phyloP scores from a whole-genome alignment of 2,797 vertebrate species.

The Anguilla megastoma region DNA sequence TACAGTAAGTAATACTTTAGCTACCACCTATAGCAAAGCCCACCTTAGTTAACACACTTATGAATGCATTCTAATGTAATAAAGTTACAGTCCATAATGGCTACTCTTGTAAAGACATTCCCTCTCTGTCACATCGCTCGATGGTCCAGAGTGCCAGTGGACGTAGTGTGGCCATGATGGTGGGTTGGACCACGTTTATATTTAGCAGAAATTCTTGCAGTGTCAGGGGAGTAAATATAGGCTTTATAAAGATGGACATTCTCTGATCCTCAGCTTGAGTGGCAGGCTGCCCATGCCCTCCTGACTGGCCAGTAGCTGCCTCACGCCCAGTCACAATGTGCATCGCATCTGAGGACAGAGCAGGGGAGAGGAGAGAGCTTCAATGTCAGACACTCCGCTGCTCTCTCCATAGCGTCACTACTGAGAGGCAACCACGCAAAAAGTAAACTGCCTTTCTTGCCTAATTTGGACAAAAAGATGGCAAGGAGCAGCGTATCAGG shows the following conservation, averaged over 20 bases:
- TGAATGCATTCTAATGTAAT: conserved; percentile 30
- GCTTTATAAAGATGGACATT: conserved; percentile 52
- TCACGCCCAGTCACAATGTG: conserved; percentile 47
- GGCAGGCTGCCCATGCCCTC: conserved; percentile 32
- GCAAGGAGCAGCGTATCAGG: neutral
- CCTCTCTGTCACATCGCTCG: conserved; percentile 64
- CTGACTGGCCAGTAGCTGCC: conserved; percentile 31
- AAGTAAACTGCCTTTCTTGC: conserved; percentile 41
- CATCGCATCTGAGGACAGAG: conserved; percentile 36
- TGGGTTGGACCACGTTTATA: conserved; percentile 60
- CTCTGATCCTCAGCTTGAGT: conserved; percentile 49
- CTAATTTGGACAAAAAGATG: conserved; percentile 54
- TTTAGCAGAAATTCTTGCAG: conserved; percentile 65
- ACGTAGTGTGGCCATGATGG: conserved; percentile 39
- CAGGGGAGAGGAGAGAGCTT: conserved; percentile 56
- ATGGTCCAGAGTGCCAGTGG: conserved; percentile 57
- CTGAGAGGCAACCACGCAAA: conserved; percentile 46
- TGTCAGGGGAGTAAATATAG: conserved; percentile 64
- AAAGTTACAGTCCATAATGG: conserved; percentile 17
- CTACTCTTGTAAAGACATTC: neutral
- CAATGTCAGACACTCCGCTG: conserved; percentile 42
- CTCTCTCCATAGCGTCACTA: conserved; percentile 50
- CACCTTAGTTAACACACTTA: neutral
- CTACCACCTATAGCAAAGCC: conserved; percentile 25
- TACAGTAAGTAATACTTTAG: neutral